A percentile compares a stretch with the other conserved stretches of the same genome.
phyloP scores from a whole-genome alignment of 2,888 invertebrate species.

The Autographa pulchrina region DNA sequence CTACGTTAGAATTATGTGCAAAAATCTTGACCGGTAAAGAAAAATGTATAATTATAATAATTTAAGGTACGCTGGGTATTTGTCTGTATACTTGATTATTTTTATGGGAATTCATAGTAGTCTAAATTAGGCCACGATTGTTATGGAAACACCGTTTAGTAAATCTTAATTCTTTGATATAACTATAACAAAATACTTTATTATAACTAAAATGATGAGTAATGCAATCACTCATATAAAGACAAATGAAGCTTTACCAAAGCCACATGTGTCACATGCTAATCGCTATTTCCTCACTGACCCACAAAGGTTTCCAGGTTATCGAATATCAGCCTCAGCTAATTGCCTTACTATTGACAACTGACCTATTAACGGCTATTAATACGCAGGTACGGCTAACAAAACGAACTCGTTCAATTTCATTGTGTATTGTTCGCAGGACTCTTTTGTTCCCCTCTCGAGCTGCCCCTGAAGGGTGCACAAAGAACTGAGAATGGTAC shows the following conservation, averaged over 20 bases:
- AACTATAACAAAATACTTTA: too few relatives aligned
- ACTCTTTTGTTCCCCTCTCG: conserved; percentile 54
- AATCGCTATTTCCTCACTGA: conserved; percentile 33
- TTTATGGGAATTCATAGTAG: too few relatives aligned
- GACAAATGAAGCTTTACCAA: background rate
- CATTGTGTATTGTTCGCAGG: conserved; percentile 52
- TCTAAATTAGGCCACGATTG: too few relatives aligned
- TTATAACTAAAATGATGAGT: background rate
- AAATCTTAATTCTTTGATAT: too few relatives aligned
- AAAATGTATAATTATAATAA: too few relatives aligned
- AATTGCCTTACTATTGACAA: conserved; percentile 43
- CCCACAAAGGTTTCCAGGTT: conserved; percentile 49
- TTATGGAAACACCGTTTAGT: too few relatives aligned
- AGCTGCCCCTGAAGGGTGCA: conserved; percentile 38
- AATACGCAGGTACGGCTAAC: conserved; percentile 14
- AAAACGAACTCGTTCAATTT: conserved; percentile 39
- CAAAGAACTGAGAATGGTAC: conserved; percentile 57
- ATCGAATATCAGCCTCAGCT: conserved; percentile 34
- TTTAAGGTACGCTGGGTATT: too few relatives aligned
- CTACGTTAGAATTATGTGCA: conserved; percentile 16
- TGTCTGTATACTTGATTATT: too few relatives aligned
- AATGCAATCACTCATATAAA: conserved; percentile 5
- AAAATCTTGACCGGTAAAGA: background rate
- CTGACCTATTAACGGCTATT: conserved; percentile 44
- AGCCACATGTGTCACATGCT: conserved; percentile 14